A percentile compares a stretch with the other conserved stretches of the same genome.
Evolutionary conservation across 2,113 vertebrate genomes (phyloP).

Genomic region (Clupea harengus): DNA sequence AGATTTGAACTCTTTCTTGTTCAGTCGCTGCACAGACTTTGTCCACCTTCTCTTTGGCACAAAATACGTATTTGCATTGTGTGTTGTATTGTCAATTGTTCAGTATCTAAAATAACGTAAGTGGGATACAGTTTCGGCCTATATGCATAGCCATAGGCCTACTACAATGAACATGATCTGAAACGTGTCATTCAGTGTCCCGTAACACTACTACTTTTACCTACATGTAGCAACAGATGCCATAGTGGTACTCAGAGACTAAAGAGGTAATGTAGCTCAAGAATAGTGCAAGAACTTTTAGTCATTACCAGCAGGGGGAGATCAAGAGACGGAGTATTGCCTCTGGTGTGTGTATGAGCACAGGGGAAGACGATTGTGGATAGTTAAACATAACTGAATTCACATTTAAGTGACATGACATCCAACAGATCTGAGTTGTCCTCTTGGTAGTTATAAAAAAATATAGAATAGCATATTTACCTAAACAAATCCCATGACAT

Average conservation of each 20-base stretch:
- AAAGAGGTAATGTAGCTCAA: background rate
- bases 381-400: background rate
- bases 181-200: no score
- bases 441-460: background rate
- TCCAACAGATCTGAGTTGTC: background rate
- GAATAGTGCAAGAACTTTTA: background rate
- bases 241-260: background rate
- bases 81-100: background rate
- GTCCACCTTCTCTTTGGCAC: background rate
- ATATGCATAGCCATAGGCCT: no score
- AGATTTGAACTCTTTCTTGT: background rate
- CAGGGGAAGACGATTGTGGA: background rate
- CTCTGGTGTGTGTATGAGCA: background rate
- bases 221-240: background rate
- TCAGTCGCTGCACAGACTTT: background rate
- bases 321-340: background rate
- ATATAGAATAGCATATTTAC: background rate
- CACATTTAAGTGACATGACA: background rate
- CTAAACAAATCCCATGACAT: background rate
- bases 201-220: no score
- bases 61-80: background rate
- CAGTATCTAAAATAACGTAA: background rate
- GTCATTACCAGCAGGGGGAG: background rate
- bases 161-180: no score
- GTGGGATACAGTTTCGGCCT: background rate